phyloP scores from a whole-genome alignment of 2,797 vertebrate genomes.

The Cuniculus paca region DNA sequence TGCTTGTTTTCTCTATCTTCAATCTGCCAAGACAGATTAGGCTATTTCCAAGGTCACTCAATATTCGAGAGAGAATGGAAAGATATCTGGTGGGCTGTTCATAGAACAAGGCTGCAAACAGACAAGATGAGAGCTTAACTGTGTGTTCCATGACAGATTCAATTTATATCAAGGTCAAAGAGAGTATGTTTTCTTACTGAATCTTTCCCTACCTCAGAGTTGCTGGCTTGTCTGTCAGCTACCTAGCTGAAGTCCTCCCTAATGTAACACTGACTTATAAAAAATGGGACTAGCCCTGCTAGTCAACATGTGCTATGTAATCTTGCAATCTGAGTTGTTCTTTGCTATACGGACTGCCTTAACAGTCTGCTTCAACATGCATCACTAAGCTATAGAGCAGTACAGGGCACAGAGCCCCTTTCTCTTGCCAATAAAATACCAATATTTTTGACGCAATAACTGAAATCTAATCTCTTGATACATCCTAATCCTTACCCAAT shows the following conservation, averaged over 20 bases:
- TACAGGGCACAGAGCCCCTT: neutral
- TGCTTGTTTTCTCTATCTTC: constrained; percentile 90
- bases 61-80: constrained; percentile 82
- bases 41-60: constrained; percentile 89
- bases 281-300: neutral
- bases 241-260: neutral
- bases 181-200: constrained; percentile 69
- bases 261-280: neutral
- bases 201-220: neutral
- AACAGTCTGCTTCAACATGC: neutral
- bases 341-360: neutral
- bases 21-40: constrained; percentile 90
- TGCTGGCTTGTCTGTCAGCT: constrained; percentile 32
- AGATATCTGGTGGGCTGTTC: constrained; percentile 83
- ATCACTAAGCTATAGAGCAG: neutral
- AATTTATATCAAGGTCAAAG: constrained; percentile 83
- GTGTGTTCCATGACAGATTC: constrained; percentile 75
- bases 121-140: constrained; percentile 61
- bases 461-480: neutral
- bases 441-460: neutral
- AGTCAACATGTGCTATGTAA: neutral
- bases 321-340: neutral
- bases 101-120: constrained; percentile 78
- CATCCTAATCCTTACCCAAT: neutral
- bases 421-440: neutral